phyloP scores from a whole-genome alignment of 1,140 invertebrate genomes.

The Drosophila suzukii region DNA sequence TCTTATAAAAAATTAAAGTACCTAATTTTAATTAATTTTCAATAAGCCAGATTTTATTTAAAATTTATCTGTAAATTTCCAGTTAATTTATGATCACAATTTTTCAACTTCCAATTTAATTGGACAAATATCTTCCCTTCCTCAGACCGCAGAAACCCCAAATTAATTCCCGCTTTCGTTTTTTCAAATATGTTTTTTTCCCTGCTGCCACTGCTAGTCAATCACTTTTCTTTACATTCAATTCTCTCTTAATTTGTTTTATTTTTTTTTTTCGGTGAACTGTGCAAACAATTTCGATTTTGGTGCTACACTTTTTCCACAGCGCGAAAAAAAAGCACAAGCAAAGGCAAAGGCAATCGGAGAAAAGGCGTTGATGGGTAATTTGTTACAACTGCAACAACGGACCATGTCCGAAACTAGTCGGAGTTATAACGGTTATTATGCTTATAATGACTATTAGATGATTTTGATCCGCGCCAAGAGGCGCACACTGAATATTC shows the following conservation, averaged over 20 bases:
- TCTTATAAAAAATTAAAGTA: too few relatives aligned
- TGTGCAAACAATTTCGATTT: slow-evolving; percentile 19
- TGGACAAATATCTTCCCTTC: not conserved
- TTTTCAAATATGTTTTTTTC: not conserved
- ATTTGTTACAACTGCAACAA: slow-evolving; percentile 65
- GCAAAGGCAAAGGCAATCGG: slow-evolving; percentile 6
- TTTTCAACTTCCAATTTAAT: not conserved
- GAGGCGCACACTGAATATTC: slow-evolving; percentile 53
- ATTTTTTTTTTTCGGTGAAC: not conserved
- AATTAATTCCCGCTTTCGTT: slow-evolving; percentile 20
- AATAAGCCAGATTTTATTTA: not conserved
- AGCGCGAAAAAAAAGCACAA: slow-evolving; percentile 11
- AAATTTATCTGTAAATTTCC: not conserved
- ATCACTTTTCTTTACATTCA: slow-evolving; percentile 27
- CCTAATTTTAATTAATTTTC: too few relatives aligned
- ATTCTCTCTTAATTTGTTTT: slow-evolving; percentile 10
- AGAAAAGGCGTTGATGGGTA: slow-evolving; percentile 70
- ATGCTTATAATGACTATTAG: slow-evolving; percentile 66
- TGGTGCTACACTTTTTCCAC: slow-evolving; percentile 2
- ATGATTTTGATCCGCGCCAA: slow-evolving; percentile 57
- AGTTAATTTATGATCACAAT: not conserved
- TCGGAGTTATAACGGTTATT: slow-evolving; percentile 63
- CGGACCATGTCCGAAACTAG: slow-evolving; percentile 58
- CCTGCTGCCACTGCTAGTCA: slow-evolving; percentile 3
- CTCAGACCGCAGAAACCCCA: slow-evolving; percentile 7